Percentiles rank a stretch among this genome's conserved stretches.
phyloP scores from a whole-genome alignment of 2,797 vertebrate species.

The Danio choprae region DNA sequence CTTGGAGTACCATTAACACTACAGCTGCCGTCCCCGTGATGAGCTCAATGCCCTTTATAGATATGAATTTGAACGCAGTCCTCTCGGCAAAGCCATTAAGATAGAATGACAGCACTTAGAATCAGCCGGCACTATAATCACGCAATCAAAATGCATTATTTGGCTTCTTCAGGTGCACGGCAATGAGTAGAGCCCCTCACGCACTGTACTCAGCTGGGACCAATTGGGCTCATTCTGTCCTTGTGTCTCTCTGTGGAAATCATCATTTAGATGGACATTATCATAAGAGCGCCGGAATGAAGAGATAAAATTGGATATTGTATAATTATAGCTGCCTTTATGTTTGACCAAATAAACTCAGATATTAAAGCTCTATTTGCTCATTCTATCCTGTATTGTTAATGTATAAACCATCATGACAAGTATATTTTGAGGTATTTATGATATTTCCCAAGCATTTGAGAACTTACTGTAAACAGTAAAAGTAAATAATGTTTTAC shows the following conservation, averaged over 20 bases:
- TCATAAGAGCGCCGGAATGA: constrained; percentile 57
- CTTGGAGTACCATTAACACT: constrained; percentile 61
- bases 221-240: constrained; percentile 64
- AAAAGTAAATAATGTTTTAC: neutral
- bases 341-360: constrained; percentile 13
- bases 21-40: constrained; percentile 56
- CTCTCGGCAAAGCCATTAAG: constrained; percentile 67
- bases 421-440: neutral
- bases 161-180: constrained; percentile 73
- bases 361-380: neutral
- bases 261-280: constrained; percentile 58
- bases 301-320: constrained; percentile 56
- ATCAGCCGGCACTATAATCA: constrained; percentile 70
- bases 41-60: constrained; percentile 47
- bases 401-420: neutral
- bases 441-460: neutral
- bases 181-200: constrained; percentile 61
- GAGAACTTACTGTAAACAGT: neutral
- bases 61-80: constrained; percentile 66
- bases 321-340: constrained; percentile 55
- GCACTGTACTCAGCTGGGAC: constrained; percentile 68
- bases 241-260: constrained; percentile 63
- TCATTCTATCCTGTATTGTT: neutral
- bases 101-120: constrained; percentile 69
- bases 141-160: constrained; percentile 78